Evolutionary conservation across 2,797 vertebrate species (phyloP), one percentile per base, ranked within the genome.

Genomic region (Oreonectes daqikongensis): DNA sequence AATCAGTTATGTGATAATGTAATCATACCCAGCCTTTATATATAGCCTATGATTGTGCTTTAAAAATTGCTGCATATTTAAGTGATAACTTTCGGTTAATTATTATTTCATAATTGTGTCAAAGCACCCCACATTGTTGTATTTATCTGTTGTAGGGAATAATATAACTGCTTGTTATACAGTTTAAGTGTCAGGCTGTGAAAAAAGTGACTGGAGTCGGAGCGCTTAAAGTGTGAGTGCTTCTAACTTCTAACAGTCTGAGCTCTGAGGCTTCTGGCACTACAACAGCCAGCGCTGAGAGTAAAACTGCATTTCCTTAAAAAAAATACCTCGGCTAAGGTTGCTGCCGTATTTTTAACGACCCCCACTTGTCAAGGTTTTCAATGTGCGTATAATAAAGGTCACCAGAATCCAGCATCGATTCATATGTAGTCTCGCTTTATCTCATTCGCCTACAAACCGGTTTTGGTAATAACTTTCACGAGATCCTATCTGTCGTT

Each of bases 381-480:
- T 52, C 30, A 50, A 15, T 28, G 32, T 8, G 59, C 57, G 35
- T 65, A 57, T 52, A 71, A 59, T 72, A 57, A 76, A 80, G 67
- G 79, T 65, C 72, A 75, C 24, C 73, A 65, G 61, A 44, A 57
- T 50, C 32, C 73, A 64, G 48, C 60, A 65, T 57, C 55, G 57
- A 67, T 79, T 57, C 69, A 42, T n/a, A n/a, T 40, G 40, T 14
- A 26, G 55, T 65, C 69, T 72, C 40, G 52, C 53, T 79, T 69
- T 59, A 77, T 70, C 55, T 67, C 30, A n/a, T 61, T 53, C 52
- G 64, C 50, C 59, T 74, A 17, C 59, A 77, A 81, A 79, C 32
- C 66, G 44, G 35, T 57, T 79, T 74, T 71, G 35, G 71, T 61
- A 78, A 84, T 82, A 82, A 79, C 77, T 84, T 84, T 63, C 55